Evolutionary conservation across 1,140 invertebrate species (phyloP).

Genomic region (Hypsibius dujardini): DNA sequence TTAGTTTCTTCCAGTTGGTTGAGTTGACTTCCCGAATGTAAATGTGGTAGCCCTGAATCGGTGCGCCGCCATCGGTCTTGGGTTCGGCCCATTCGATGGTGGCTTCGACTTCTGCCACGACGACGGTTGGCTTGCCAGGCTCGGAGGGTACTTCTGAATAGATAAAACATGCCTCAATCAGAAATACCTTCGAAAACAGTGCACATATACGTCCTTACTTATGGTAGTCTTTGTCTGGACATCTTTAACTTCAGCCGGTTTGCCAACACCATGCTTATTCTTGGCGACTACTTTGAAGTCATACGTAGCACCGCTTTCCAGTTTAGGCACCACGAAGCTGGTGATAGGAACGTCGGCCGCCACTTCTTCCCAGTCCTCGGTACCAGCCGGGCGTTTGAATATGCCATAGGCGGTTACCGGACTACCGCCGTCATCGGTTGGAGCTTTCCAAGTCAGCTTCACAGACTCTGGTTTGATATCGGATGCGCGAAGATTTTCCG

Average conservation of each 20-base stretch:
- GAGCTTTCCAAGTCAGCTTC: slow-evolving; percentile 59
- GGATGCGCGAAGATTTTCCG: slow-evolving; percentile 8
- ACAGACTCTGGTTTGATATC: slow-evolving; percentile 39
- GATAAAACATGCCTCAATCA: background rate
- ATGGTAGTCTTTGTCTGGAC: background rate
- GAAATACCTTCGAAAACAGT: background rate
- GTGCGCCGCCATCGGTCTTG: slow-evolving; percentile 77
- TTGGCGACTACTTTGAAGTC: slow-evolving; percentile 63
- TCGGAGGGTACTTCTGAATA: slow-evolving; percentile 15
- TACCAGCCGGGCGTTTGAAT: background rate
- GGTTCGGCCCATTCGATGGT: slow-evolving; percentile 81
- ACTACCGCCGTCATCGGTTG: slow-evolving; percentile 56
- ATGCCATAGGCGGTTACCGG: slow-evolving; percentile 59
- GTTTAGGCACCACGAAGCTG: slow-evolving; percentile 51
- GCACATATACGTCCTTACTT: background rate
- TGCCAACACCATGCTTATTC: slow-evolving; percentile 59
- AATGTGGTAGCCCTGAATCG: slow-evolving; percentile 72
- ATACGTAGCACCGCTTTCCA: slow-evolving; percentile 58
- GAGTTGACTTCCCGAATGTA: slow-evolving; percentile 74
- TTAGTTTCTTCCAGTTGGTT: slow-evolving; percentile 78
- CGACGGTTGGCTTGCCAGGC: slow-evolving; percentile 51
- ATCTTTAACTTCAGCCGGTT: slow-evolving; percentile 27
- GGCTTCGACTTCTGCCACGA: slow-evolving; percentile 51
- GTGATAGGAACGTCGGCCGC: slow-evolving; percentile 33
- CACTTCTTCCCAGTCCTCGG: slow-evolving; percentile 4